Conservation (phyloP, 1,140 invertebrate species). For the Pomacea maculata region DNA sequence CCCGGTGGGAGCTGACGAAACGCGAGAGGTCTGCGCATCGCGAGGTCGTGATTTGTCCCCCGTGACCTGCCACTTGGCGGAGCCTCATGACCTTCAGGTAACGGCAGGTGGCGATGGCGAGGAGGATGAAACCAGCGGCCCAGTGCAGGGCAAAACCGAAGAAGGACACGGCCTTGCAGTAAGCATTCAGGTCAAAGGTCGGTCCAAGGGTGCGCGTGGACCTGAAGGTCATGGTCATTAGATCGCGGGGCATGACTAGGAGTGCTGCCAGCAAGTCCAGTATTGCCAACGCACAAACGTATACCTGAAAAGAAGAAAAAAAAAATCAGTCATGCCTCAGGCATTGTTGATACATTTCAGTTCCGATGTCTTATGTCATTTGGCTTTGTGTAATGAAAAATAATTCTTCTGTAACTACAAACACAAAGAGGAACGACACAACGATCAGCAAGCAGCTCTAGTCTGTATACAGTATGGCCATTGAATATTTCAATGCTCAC, state of each 20-base stretch:
- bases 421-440: too few relatives aligned
- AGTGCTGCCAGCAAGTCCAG: neutral
- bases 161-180: neutral
- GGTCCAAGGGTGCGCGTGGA: too few relatives aligned
- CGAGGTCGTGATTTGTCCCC: neutral
- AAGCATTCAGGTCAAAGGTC: neutral
- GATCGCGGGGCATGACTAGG: neutral
- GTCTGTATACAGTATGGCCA: too few relatives aligned
- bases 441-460: too few relatives aligned
- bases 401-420: too few relatives aligned
- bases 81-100: neutral
- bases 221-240: neutral
- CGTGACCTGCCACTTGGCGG: too few relatives aligned
- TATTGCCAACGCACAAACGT: neutral
- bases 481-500: too few relatives aligned
- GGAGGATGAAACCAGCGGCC: neutral
- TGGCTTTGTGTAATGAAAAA: too few relatives aligned
- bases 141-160: neutral
- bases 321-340: too few relatives aligned
- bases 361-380: too few relatives aligned
- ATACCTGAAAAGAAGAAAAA: neutral
- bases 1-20: neutral
- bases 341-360: too few relatives aligned
- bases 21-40: too few relatives aligned
- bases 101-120: slow-evolving; percentile 6